Evolutionary conservation across 2,888 invertebrate genomes (phyloP).

Genomic region (Heteromurus nitidus): DNA sequence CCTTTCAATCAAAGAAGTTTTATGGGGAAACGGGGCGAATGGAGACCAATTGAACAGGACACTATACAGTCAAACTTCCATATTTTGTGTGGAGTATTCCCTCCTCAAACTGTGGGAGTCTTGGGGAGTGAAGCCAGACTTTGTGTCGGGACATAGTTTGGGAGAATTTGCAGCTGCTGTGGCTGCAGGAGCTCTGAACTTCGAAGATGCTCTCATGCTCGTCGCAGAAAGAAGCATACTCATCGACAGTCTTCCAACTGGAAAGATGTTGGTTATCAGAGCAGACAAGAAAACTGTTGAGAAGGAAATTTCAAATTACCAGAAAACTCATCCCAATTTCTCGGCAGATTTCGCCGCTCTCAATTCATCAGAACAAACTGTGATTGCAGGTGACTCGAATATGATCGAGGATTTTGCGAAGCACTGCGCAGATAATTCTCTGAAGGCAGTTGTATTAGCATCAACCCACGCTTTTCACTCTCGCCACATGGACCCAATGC

Average conservation of each 20-base stretch:
- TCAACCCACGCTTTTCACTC: conserved; percentile 50
- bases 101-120: conserved; percentile 40
- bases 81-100: conserved; percentile 58
- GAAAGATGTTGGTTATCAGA: conserved; percentile 10
- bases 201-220: neutral
- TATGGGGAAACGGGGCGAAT: conserved; percentile 12
- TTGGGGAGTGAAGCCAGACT: conserved; percentile 14
- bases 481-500: conserved; percentile 44
- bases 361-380: conserved; percentile 55
- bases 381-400: conserved; percentile 32
- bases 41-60: conserved; percentile 14
- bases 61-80: conserved; percentile 55
- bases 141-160: conserved; percentile 17
- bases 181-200: neutral
- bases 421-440: conserved; percentile 12
- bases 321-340: neutral
- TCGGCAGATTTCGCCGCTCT: conserved; percentile 58
- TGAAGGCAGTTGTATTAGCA: conserved; percentile 29
- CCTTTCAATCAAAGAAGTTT: neutral
- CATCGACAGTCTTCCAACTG: neutral
- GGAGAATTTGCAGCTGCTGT: conserved; percentile 17
- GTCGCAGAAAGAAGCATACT: neutral
- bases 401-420: conserved; percentile 8
- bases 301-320: neutral
- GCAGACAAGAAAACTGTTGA: neutral